Evolutionary conservation across 2,797 vertebrate species (phyloP), one percentile per base, ranked within the genome.

Genomic region (Octomys mimax): DNA sequence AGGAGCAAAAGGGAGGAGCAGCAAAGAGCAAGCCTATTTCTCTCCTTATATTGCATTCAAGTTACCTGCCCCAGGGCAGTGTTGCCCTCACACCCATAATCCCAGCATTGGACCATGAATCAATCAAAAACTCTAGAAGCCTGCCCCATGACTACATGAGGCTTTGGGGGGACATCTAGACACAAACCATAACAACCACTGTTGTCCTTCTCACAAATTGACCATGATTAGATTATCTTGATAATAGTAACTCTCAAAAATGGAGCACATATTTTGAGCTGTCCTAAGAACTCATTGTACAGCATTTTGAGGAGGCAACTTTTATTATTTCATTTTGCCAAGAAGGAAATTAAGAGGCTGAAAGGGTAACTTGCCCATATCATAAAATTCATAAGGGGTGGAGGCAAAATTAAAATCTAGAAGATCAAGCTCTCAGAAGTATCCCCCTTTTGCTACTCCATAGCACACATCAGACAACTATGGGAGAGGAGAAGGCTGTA

Each of bases 221-320:
- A 81, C 46, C 7, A 39, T 39, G 57, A 46, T 26, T 52, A 16
- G 26, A n/a, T 39, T 19, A 1, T 64, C 61, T 86, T 92, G 24
- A 49, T 21, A 36, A n/a, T 64, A 54, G 78, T 57, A 78, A 75
- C 18, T 75, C 62, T 86, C 57, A 87, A 79, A 84, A 77, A 59
- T 26, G 11, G 7, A 31, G 85, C 46, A 52, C 39, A 33, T 83
- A 61, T 59, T 62, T 36, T 81, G 61, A 42, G 26, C 64, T 83
- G 28, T 26, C 11, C 70, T 19, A 64, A 87, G 87, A 89, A 79
- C 18, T 90, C 81, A 62, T n/a, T 59, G 79, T 39, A 19, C n/a
- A 52, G 61, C 36, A n/a, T 92, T 64, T 70, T 7, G 13, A 75
- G n/a, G 21, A 79, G 24, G 18, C 13, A 77, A 59, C n/a, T 80